A percentile compares a stretch with the other conserved stretches of the same genome.
Conservation (phyloP, 1,140 invertebrate species). For the Drosophila littoralis region DNA sequence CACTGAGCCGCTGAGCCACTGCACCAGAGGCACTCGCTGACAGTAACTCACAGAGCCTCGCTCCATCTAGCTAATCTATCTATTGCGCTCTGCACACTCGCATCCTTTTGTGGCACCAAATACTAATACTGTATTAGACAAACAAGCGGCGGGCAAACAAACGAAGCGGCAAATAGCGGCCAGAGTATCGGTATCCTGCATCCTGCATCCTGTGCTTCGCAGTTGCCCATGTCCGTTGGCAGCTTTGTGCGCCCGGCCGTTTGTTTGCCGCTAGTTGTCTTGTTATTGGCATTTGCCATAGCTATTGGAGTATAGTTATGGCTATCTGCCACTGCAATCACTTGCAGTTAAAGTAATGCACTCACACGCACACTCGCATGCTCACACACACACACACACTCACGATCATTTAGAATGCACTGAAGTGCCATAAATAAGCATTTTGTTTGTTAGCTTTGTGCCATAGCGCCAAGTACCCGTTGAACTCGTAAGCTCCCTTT, state of each 20-base stretch:
- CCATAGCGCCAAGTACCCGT: slow-evolving; percentile 42
- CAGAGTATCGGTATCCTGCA: slow-evolving; percentile 28
- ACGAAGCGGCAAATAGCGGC: slow-evolving; percentile 38
- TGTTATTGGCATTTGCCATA: slow-evolving; percentile 47
- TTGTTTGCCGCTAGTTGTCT: slow-evolving; percentile 50
- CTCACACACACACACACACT: slow-evolving; percentile 23
- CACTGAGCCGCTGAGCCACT: slow-evolving; percentile 44
- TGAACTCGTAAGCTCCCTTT: neutral
- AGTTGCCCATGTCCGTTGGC: neutral
- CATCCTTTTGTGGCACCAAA: slow-evolving; percentile 28
- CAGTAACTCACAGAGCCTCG: slow-evolving; percentile 20
- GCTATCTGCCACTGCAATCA: slow-evolving; percentile 69
- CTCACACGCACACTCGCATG: slow-evolving; percentile 28
- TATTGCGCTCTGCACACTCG: slow-evolving; percentile 16
- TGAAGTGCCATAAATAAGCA: slow-evolving; percentile 74
- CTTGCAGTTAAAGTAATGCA: slow-evolving; percentile 68
- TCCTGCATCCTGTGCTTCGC: slow-evolving; percentile 38
- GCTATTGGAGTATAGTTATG: slow-evolving; percentile 32
- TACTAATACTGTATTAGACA: slow-evolving; percentile 53
- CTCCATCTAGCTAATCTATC: slow-evolving; percentile 17
- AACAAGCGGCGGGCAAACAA: slow-evolving; percentile 47
- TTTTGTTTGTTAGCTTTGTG: slow-evolving; percentile 41
- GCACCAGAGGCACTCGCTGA: slow-evolving; percentile 42
- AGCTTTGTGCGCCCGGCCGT: slow-evolving; percentile 15
- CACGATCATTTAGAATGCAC: slow-evolving; percentile 47